A percentile compares a stretch with the other conserved stretches of the same genome.
phyloP scores from a whole-genome alignment of 2,797 vertebrate genomes.

The Alauda arvensis region DNA sequence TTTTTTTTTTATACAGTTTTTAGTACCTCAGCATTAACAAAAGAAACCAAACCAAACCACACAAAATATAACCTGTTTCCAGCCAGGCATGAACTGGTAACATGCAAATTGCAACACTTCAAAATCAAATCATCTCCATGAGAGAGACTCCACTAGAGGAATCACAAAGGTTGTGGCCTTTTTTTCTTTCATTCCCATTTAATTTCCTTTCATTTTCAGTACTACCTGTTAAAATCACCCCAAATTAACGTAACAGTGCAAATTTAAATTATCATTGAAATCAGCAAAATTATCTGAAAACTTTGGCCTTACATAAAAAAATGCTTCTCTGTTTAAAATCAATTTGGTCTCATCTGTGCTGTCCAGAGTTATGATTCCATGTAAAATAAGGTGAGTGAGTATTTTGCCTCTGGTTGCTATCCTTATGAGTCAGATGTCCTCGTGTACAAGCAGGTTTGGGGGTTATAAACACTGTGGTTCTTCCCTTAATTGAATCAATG shows the following conservation, averaged over 20 bases:
- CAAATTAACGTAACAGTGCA: background rate
- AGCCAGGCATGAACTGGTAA: background rate
- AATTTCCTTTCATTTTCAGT: background rate
- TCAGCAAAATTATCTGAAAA: background rate
- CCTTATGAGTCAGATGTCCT: background rate
- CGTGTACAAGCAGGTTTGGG: background rate
- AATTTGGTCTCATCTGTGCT: background rate
- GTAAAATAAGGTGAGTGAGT: background rate
- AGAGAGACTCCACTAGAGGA: background rate
- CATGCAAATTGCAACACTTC: background rate
- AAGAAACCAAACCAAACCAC: background rate
- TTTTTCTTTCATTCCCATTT: background rate
- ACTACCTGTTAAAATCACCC: background rate
- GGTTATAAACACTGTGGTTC: background rate
- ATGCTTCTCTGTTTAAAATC: background rate
- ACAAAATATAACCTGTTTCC: background rate
- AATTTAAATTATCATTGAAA: background rate
- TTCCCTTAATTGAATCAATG: background rate
- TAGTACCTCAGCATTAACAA: background rate
- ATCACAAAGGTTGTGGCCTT: fast-evolving
- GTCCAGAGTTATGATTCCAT: background rate
- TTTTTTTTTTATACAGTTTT: background rate
- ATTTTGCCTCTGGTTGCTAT: background rate
- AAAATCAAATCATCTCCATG: background rate
- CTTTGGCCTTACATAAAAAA: background rate